Evolutionary conservation across 1,140 invertebrate genomes (phyloP).

Genomic region (Lethocerus indicus): DNA sequence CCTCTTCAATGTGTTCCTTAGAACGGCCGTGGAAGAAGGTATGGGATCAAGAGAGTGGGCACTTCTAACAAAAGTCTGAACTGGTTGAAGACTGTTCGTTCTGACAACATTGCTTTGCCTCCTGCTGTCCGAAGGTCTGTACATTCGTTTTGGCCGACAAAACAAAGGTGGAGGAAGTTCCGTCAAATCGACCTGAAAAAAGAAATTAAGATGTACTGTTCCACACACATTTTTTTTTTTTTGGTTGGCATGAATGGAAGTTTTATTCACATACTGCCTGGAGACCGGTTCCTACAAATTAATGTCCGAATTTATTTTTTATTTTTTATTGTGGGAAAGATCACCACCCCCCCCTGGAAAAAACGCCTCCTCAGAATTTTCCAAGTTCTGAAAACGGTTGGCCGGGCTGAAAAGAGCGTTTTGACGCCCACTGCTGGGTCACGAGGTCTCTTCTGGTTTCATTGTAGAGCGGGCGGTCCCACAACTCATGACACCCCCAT

Average conservation of each 20-base stretch:
- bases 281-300: background rate
- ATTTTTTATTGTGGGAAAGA: background rate
- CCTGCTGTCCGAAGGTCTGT: slow-evolving; percentile 29
- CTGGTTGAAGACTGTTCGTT: slow-evolving; percentile 23
- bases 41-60: slow-evolving; percentile 14
- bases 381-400: no score
- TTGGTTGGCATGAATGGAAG: background rate
- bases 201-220: background rate
- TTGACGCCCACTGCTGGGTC: no score
- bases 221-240: background rate
- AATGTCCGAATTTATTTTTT: background rate
- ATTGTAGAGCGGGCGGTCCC: no score
- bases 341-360: no score
- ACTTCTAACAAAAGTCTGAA: slow-evolving; percentile 20
- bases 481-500: no score
- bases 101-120: slow-evolving; percentile 35
- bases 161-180: slow-evolving; percentile 57
- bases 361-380: no score
- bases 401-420: no score
- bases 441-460: no score
- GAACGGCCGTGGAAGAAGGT: slow-evolving; percentile 1
- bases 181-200: slow-evolving; percentile 48
- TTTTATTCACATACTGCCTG: background rate
- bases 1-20: slow-evolving; percentile 8
- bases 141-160: slow-evolving; percentile 50